Evolutionary conservation across 2,797 vertebrate genomes (phyloP).

Genomic region (Poeciliopsis turneri): DNA sequence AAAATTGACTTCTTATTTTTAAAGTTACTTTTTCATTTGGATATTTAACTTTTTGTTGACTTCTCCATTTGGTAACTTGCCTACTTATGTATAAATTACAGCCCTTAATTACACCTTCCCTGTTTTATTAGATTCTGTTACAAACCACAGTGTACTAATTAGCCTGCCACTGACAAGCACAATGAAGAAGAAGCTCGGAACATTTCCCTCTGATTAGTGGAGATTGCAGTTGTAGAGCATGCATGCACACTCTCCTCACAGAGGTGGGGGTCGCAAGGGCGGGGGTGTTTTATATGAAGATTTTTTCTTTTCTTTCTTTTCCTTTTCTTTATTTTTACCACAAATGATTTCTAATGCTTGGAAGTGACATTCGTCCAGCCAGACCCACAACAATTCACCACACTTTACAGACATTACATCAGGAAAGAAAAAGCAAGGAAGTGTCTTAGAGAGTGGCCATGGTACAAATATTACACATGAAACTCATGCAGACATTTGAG

Average conservation of each 20-base stretch:
- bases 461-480: slow-evolving; percentile 15
- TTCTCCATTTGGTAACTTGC: background rate
- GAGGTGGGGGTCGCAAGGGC: background rate
- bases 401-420: slow-evolving; percentile 67
- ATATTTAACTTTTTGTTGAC: background rate
- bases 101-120: background rate
- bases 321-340: background rate
- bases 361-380: slow-evolving; percentile 44
- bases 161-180: background rate
- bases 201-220: background rate
- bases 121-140: background rate
- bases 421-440: slow-evolving; percentile 54
- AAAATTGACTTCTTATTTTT: background rate
- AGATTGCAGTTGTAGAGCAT: background rate
- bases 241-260: background rate
- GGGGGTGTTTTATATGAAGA: slow-evolving; percentile 4
- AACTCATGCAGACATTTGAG: slow-evolving; percentile 34
- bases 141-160: background rate
- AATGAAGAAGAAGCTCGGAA: background rate
- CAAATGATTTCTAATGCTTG: slow-evolving; percentile 59
- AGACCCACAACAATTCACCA: slow-evolving; percentile 63
- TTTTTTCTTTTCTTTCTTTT: background rate
- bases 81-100: background rate
- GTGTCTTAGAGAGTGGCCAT: slow-evolving; percentile 35
- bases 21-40: background rate